phyloP scores from a whole-genome alignment of 1,140 invertebrate genomes.

The Idris sp. region DNA sequence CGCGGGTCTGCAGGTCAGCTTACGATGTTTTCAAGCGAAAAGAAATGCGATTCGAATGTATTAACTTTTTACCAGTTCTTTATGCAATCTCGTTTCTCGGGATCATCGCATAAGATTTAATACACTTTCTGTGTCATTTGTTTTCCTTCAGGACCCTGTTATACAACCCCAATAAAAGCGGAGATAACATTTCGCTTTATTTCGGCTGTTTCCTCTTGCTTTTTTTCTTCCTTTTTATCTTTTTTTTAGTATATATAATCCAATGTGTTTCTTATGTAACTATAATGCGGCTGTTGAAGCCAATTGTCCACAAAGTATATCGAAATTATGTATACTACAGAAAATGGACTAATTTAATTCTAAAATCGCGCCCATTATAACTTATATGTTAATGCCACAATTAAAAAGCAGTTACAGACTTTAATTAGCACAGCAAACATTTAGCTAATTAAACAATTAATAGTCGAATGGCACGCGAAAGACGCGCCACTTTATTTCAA shows the following conservation, averaged over 20 bases:
- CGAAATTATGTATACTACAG: no score
- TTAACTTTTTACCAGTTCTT: conserved; percentile 34
- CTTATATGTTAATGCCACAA: no score
- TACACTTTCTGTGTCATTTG: conserved; percentile 36
- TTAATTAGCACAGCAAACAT: no score
- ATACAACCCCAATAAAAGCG: conserved; percentile 44
- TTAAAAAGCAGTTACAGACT: no score
- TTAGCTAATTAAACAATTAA: conserved; percentile 57
- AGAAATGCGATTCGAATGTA: conserved; percentile 32
- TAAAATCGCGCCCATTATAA: no score
- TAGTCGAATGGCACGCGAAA: conserved; percentile 44
- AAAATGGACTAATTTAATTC: conserved; percentile 26
- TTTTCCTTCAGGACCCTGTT: conserved; percentile 47
- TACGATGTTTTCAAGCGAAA: conserved; percentile 29
- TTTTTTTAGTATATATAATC: no score
- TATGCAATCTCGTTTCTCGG: conserved; percentile 40
- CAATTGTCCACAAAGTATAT: no score
- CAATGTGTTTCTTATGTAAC: conserved; percentile 21
- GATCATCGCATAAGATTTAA: conserved; percentile 40
- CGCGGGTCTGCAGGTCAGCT: neutral
- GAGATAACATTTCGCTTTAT: conserved; percentile 40
- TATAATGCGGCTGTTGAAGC: conserved; percentile 17
- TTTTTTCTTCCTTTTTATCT: conserved; percentile 2
- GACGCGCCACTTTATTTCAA: conserved; percentile 41
- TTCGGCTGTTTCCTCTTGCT: conserved; percentile 19